Percentiles rank a stretch among this genome's conserved stretches.
phyloP scores from a whole-genome alignment of 1,140 invertebrate genomes.

The Pygmarrhopalites habei region DNA sequence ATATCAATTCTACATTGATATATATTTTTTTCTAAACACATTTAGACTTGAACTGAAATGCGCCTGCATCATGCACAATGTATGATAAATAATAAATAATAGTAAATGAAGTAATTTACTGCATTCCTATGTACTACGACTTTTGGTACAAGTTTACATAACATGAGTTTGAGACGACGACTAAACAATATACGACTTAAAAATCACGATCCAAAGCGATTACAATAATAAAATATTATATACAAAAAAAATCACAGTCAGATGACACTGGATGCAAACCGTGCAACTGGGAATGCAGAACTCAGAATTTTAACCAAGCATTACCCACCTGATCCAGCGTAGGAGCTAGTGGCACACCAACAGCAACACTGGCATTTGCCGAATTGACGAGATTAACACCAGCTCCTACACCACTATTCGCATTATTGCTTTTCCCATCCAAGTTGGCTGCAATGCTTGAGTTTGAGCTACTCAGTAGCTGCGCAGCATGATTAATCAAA shows the following conservation, averaged over 20 bases:
- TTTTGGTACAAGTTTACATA: too few species aligned
- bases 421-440: slow-evolving; percentile 31
- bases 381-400: slow-evolving; percentile 11
- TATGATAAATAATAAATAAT: too few species aligned
- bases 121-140: too few species aligned
- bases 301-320: neutral
- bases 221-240: too few species aligned
- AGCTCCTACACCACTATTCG: slow-evolving; percentile 27
- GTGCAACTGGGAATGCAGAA: too few species aligned
- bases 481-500: neutral
- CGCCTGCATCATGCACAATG: too few species aligned
- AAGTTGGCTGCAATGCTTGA: slow-evolving; percentile 9
- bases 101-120: too few species aligned
- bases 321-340: slow-evolving; percentile 48
- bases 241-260: neutral
- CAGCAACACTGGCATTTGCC: slow-evolving; percentile 41
- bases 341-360: slow-evolving; percentile 47
- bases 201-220: neutral
- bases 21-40: too few species aligned
- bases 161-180: too few species aligned
- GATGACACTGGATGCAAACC: neutral
- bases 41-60: too few species aligned
- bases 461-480: slow-evolving; percentile 19
- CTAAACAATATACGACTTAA: neutral
- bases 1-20: too few species aligned